Base-by-base conservation (phyloP, 2,113 vertebrate species). In the Zeus faber region DNA sequence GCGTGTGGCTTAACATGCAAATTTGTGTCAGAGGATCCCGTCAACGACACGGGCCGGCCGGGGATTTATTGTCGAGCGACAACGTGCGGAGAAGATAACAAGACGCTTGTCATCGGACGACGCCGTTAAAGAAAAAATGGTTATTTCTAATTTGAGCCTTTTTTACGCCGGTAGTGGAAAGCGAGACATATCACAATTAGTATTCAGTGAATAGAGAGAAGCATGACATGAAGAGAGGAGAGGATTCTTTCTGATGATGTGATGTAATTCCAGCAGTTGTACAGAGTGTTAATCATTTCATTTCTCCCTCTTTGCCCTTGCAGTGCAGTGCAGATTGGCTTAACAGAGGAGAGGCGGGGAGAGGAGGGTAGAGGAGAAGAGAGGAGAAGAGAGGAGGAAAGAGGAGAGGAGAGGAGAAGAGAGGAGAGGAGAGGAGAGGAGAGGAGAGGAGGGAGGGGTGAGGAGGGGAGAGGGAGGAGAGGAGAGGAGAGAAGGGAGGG, bases 1-100 rank as follows among this genome's bases (percentile, higher is more conserved):
- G 49, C 7, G 29, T 72, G 74, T 70, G 63, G 71, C 60, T 83
- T 76, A 84, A 83, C 74, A 83, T 85, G 80, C 76, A 85, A 81
- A 85, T 85, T 53, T 74, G 80, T 84, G 81, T 80, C 76, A 77
- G 54, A 75, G 59, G 70, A 78, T 70, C 72, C 46, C 48, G 69
- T 74, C 72, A 51, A 67, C n/a, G 13, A 49, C 3, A 20, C 58
- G 54, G 66, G 63, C 57, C 71, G 58, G 53, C 62, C 67, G 58
- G 67, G 66, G 70, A 66, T 62, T 70, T 51, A 65, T 59, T 77
- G 72, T 67, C 64, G 72, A 79, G 67, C 73, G 77, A 83, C 79
- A 79, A 56, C 48, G 49, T 44, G 23, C 65, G 26, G 50, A n/a
- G 33, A 14, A 71, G 70, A 80, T 78, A 82, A 80, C 66, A 68